Conservation (phyloP, 2,888 invertebrate genomes). For the Diloba caeruleocephala region DNA sequence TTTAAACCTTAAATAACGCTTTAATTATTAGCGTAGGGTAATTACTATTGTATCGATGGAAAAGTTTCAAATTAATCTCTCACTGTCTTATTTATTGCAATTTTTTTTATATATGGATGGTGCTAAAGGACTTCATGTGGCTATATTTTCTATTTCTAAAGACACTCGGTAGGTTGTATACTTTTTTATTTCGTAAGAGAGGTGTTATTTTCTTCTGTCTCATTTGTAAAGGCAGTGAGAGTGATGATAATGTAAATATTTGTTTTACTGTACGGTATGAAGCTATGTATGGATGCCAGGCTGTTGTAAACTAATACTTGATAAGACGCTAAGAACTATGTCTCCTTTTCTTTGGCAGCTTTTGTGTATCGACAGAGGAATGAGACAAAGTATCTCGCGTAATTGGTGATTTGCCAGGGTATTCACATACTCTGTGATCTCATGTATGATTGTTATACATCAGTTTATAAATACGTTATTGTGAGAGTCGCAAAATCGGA, state of each 20-base stretch:
- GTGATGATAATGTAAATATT: slow-evolving; percentile 74
- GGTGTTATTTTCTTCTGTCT: slow-evolving; percentile 44
- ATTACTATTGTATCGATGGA: slow-evolving; percentile 79
- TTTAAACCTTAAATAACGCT: slow-evolving; percentile 75
- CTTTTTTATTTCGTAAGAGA: slow-evolving; percentile 54
- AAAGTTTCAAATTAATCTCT: slow-evolving; percentile 82
- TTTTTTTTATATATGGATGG: slow-evolving; percentile 64
- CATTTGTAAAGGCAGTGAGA: slow-evolving; percentile 75
- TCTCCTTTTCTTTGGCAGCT: slow-evolving; percentile 43
- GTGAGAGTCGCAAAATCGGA: slow-evolving; percentile 69
- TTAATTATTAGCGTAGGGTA: slow-evolving; percentile 80
- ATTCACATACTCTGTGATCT: slow-evolving; percentile 86
- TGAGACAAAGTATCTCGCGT: slow-evolving; percentile 68
- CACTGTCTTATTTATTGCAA: slow-evolving; percentile 72
- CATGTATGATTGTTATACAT: slow-evolving; percentile 83
- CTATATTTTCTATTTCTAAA: slow-evolving; percentile 47
- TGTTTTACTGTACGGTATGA: slow-evolving; percentile 69
- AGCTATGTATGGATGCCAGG: slow-evolving; percentile 73
- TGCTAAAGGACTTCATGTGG: slow-evolving; percentile 68
- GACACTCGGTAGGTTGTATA: slow-evolving; percentile 69
- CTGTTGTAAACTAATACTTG: slow-evolving; percentile 74
- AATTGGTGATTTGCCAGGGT: slow-evolving; percentile 82
- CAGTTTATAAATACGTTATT: slow-evolving; percentile 69
- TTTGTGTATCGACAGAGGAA: slow-evolving; percentile 37
- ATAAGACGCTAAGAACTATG: slow-evolving; percentile 59